Percentiles rank a stretch among this genome's conserved stretches.
Conservation (phyloP, 2,797 vertebrate species). For the Eurystomus glaucurus region DNA sequence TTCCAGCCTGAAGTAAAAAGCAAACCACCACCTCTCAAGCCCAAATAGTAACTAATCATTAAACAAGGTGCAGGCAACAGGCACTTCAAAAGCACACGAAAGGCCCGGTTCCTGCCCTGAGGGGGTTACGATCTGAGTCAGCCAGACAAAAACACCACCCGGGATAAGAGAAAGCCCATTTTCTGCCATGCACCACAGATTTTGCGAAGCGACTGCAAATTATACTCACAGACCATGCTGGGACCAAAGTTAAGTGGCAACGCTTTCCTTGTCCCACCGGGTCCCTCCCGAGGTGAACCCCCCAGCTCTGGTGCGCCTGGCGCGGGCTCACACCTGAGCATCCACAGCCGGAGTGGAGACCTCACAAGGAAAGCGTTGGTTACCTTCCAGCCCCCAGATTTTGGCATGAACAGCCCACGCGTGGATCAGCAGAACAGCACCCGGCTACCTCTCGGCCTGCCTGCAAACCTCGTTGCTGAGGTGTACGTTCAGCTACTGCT, state of each 20-base stretch:
- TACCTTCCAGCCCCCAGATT: background rate
- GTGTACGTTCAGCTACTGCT: rapidly evolving
- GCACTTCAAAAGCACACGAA: constrained; percentile 11
- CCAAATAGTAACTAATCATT: background rate
- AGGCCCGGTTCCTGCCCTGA: background rate
- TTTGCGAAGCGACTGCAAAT: background rate
- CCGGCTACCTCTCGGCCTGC: background rate
- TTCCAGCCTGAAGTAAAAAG: background rate
- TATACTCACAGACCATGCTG: rapidly evolving
- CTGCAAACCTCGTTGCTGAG: background rate
- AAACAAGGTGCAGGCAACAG: background rate
- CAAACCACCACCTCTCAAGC: background rate
- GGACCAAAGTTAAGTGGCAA: background rate
- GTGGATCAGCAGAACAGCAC: background rate
- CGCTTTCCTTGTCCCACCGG: rapidly evolving
- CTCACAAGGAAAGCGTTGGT: rapidly evolving
- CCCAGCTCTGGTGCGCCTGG: rapidly evolving
- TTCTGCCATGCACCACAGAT: background rate
- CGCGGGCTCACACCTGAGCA: background rate
- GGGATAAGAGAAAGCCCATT: background rate
- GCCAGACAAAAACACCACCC: background rate
- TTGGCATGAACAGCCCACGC: rapidly evolving
- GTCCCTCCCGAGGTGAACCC: background rate
- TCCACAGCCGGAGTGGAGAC: background rate
- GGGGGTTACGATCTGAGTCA: background rate